phyloP scores from a whole-genome alignment of 2,113 vertebrate species.

The Connochaetes taurinus region DNA sequence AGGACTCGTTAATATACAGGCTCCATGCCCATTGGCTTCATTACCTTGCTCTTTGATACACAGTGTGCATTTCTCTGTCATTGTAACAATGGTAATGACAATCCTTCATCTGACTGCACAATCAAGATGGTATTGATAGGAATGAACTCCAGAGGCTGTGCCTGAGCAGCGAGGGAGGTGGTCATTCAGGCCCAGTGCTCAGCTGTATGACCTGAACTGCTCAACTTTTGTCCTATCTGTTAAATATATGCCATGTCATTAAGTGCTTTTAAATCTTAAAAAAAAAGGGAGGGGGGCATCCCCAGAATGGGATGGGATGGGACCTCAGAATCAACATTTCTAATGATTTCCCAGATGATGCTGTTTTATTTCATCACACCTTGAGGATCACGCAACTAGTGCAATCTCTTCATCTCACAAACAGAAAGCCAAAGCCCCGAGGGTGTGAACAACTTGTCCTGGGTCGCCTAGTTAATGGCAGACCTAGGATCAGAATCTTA shows the following conservation, averaged over 20 bases:
- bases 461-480: neutral
- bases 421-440: neutral
- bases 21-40: constrained; percentile 6
- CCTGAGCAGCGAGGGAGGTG: constrained; percentile 79
- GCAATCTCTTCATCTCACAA: neutral
- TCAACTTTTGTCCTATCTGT: constrained; percentile 93
- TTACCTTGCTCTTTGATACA: constrained; percentile 95
- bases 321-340: neutral
- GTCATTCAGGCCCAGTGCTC: constrained; percentile 86
- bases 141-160: constrained; percentile 86
- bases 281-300: neutral
- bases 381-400: neutral
- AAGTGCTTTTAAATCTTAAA: constrained; percentile 85
- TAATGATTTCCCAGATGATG: neutral
- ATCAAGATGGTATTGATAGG: constrained; percentile 89
- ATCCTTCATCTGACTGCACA: constrained; percentile 92
- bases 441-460: neutral
- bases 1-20: neutral
- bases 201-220: constrained; percentile 91
- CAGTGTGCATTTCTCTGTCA: constrained; percentile 94
- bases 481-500: neutral
- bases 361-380: neutral
- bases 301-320: neutral
- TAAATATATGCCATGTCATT: constrained; percentile 98
- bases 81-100: constrained; percentile 93